Evolutionary conservation across 2,797 vertebrate species (phyloP).

Genomic region (Salarias fasciatus): DNA sequence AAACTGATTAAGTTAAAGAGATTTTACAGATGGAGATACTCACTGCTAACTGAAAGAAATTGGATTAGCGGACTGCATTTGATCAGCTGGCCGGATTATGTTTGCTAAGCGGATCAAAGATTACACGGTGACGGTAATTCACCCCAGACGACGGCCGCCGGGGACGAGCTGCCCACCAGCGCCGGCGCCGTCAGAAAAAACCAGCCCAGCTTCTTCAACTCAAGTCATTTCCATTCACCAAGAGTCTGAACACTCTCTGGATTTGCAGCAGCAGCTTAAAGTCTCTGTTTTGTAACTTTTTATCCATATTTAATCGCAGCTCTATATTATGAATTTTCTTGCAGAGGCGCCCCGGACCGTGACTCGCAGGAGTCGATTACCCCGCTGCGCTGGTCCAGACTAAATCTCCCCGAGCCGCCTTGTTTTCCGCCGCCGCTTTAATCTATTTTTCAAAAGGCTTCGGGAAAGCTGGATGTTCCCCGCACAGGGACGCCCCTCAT

Average conservation of each 20-base stretch:
- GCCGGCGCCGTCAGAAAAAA: slow-evolving; percentile 15
- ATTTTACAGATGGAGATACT: not conserved
- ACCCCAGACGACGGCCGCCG: slow-evolving; percentile 9
- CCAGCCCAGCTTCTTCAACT: too few relatives aligned
- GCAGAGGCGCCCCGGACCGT: slow-evolving; percentile 22
- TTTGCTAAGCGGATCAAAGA: slow-evolving; percentile 28
- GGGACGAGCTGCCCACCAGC: slow-evolving; percentile 5
- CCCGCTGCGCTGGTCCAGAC: not conserved
- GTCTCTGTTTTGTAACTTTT: slow-evolving; percentile 17
- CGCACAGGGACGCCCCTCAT: not conserved
- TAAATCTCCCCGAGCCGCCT: not conserved
- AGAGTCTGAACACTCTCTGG: not conserved
- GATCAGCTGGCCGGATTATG: slow-evolving; percentile 38
- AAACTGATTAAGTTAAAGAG: slow-evolving; percentile 1
- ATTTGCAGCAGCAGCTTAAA: slow-evolving; percentile 16
- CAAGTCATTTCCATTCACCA: slow-evolving; percentile 22
- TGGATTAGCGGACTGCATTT: slow-evolving; percentile 37
- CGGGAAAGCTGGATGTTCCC: not conserved
- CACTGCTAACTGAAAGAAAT: slow-evolving; percentile 29
- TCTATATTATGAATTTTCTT: slow-evolving; percentile 51
- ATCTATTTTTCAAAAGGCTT: slow-evolving; percentile 4
- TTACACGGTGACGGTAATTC: slow-evolving; percentile 25
- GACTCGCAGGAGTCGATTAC: not conserved
- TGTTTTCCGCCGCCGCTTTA: not conserved
- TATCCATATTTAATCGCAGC: slow-evolving; percentile 48